phyloP scores from a whole-genome alignment of 1,140 invertebrate species.

The Apis dorsata region DNA sequence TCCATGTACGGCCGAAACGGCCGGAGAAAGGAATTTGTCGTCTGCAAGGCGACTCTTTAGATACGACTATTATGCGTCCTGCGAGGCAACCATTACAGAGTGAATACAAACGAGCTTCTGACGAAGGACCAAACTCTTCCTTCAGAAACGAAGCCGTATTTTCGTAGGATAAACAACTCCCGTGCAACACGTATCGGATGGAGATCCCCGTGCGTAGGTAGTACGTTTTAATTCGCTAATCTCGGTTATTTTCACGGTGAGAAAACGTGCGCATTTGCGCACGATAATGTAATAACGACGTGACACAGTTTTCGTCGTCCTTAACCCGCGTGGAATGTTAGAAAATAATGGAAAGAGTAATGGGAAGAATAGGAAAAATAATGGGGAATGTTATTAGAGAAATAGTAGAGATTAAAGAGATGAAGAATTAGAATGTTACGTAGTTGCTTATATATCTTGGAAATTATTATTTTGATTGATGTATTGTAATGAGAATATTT shows the following conservation, averaged over 20 bases:
- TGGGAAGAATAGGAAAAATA: background rate
- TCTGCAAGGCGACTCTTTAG: slow-evolving; percentile 51
- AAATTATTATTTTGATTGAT: background rate
- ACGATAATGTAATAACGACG: background rate
- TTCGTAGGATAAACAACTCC: slow-evolving; percentile 19
- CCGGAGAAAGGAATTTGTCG: slow-evolving; percentile 56
- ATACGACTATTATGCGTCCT: slow-evolving; percentile 48
- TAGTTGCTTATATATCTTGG: background rate
- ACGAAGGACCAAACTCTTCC: background rate
- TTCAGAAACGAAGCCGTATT: slow-evolving; percentile 41
- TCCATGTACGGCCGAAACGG: slow-evolving; percentile 28
- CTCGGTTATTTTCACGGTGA: background rate
- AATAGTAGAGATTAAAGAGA: background rate
- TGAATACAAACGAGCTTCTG: slow-evolving; percentile 53
- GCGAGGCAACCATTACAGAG: slow-evolving; percentile 48
- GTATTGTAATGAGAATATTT: background rate
- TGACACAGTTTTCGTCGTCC: background rate
- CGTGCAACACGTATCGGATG: background rate
- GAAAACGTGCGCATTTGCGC: background rate
- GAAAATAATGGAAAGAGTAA: background rate
- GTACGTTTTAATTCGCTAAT: background rate
- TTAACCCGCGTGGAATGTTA: background rate
- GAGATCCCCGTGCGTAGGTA: no score
- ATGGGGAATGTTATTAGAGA: no score
- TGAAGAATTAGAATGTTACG: background rate